phyloP scores from a whole-genome alignment of 2,797 vertebrate genomes.

The Prionace glauca region DNA sequence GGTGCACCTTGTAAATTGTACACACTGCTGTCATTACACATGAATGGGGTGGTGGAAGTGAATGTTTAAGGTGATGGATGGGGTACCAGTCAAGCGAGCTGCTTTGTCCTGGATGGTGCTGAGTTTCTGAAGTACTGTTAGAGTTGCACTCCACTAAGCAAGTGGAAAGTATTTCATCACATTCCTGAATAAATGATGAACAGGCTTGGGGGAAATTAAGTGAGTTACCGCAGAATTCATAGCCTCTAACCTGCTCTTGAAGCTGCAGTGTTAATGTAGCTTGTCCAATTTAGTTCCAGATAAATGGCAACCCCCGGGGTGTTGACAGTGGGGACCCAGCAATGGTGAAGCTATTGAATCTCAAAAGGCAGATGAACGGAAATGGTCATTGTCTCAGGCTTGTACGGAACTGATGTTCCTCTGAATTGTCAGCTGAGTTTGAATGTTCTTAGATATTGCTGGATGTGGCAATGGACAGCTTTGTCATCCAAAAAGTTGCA shows the following conservation, averaged over 20 bases:
- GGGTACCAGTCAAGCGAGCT: no score
- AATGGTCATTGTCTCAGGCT: neutral
- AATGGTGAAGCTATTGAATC: neutral
- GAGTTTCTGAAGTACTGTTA: no score
- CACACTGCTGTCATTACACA: no score
- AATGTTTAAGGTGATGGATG: neutral
- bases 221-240: neutral
- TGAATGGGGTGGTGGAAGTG: neutral
- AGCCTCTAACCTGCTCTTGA: neutral
- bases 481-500: neutral
- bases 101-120: no score
- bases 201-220: neutral
- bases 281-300: neutral
- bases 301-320: neutral
- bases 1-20: no score
- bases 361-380: neutral
- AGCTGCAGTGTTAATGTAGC: neutral
- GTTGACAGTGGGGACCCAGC: neutral
- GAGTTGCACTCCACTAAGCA: no score
- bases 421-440: neutral
- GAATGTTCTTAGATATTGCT: neutral
- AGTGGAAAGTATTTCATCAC: neutral
- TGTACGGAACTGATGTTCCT: neutral
- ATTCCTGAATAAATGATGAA: neutral
- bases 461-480: neutral